These are phyloP conservation scores for Eristalis tenax DNA, from an alignment of 2,888 invertebrate species.

Conservation along the genomic window DNA sequence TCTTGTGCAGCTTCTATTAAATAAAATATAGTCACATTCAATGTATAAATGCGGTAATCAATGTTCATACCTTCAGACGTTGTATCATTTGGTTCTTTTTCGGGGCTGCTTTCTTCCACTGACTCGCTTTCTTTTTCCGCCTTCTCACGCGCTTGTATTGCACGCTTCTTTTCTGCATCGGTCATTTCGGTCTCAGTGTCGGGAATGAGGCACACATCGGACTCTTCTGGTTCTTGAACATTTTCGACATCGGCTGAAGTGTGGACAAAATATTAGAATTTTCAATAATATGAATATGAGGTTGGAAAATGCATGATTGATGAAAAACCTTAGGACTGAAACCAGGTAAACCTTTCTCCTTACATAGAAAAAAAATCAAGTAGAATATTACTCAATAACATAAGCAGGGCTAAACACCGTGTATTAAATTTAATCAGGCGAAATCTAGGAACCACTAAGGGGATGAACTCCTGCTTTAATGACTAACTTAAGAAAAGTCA, in stretches of 20 bases:
- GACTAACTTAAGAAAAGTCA: too few species aligned
- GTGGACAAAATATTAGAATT: background rate
- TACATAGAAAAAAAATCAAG: too few species aligned
- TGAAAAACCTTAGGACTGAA: too few species aligned
- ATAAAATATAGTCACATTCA: conserved; percentile 73
- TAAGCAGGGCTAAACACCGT: too few species aligned
- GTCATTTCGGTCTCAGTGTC: conserved; percentile 85
- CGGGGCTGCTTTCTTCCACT: conserved; percentile 36
- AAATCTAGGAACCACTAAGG: too few species aligned
- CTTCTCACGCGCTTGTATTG: conserved; percentile 80
- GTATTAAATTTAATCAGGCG: too few species aligned
- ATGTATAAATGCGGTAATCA: too few species aligned
- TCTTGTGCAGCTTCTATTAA: conserved; percentile 82
- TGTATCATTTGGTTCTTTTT: conserved; percentile 70
- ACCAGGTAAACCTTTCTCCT: too few species aligned
- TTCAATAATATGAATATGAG: background rate
- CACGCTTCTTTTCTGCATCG: conserved; percentile 86
- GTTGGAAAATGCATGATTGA: too few species aligned
- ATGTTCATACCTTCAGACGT: conserved; percentile 69
- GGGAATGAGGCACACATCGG: conserved; percentile 86
- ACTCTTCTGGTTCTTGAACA: conserved; percentile 83
- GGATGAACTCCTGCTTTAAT: too few species aligned
- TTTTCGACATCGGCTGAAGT: conserved; percentile 82
- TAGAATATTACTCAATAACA: too few species aligned
- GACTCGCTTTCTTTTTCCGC: conserved; percentile 76